These are phyloP conservation scores for Teleiodes luculella DNA, from an alignment of 2,888 invertebrate genomes.

Conservation along the genomic window DNA sequence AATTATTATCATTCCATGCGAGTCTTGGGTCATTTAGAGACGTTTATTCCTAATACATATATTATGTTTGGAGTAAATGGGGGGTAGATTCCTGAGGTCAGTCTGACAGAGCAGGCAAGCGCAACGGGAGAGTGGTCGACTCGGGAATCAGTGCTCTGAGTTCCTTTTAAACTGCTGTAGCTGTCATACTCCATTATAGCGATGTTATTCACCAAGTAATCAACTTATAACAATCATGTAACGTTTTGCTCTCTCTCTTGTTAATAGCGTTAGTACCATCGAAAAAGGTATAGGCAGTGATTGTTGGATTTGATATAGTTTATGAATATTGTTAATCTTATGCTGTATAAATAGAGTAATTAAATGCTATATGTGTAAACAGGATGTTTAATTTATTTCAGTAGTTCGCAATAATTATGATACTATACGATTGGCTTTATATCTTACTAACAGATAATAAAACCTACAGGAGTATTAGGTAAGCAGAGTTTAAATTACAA, in stretches of 20 bases:
- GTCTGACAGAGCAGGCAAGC: not conserved
- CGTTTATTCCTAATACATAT: not conserved
- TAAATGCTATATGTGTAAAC: constrained; percentile 77
- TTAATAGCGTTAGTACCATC: constrained; percentile 75
- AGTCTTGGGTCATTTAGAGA: not conserved
- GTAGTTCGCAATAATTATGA: constrained; percentile 43
- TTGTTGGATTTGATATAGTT: constrained; percentile 80
- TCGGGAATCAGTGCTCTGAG: constrained; percentile 36
- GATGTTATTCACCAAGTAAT: constrained; percentile 44
- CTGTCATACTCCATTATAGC: constrained; percentile 46
- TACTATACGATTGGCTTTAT: constrained; percentile 40
- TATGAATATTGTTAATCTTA: constrained; percentile 78
- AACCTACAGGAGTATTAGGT: constrained; percentile 60
- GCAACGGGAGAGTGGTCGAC: not conserved
- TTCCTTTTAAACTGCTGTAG: constrained; percentile 54
- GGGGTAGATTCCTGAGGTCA: not conserved
- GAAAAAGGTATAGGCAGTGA: constrained; percentile 73
- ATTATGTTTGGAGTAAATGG: not conserved
- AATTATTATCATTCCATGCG: constrained; percentile 16
- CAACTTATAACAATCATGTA: constrained; percentile 41
- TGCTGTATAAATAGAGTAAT: constrained; percentile 78
- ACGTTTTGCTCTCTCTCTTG: constrained; percentile 71
- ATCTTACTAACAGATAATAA: constrained; percentile 48
- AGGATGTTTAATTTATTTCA: constrained; percentile 72
- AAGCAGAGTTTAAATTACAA: constrained; percentile 53